Conservation (phyloP, 2,797 vertebrate species). For the Crypturellus tataupa region DNA sequence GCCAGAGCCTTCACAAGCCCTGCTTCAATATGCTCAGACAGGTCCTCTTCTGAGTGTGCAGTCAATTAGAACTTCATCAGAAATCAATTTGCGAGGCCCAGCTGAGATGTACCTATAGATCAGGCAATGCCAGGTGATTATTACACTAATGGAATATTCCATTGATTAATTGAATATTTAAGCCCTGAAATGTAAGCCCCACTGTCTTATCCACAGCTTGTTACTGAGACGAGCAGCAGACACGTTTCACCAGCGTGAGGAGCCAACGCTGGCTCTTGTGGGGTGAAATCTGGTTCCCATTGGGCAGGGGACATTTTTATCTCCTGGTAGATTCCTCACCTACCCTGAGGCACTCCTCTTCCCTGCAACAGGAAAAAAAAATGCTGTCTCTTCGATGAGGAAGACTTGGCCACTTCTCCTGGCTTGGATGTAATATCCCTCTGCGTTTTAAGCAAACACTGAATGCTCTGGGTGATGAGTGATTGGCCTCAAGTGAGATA, state of each 20-base stretch:
- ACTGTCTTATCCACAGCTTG: constrained; percentile 50
- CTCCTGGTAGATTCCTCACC: neutral
- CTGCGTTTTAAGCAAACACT: neutral
- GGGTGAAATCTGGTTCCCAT: neutral
- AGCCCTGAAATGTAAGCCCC: constrained; percentile 72
- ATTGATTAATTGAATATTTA: constrained; percentile 87
- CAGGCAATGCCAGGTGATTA: constrained; percentile 81
- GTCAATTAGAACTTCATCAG: constrained; percentile 88
- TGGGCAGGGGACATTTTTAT: neutral
- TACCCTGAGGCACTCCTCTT: neutral
- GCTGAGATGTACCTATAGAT: constrained; percentile 87
- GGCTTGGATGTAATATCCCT: neutral
- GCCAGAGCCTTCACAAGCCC: constrained; percentile 50
- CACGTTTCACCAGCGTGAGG: rapidly evolving
- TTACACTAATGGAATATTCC: constrained; percentile 85
- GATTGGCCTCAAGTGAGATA: neutral
- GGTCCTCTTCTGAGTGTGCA: constrained; percentile 78
- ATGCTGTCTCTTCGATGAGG: neutral
- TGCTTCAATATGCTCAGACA: constrained; percentile 69
- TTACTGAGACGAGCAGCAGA: neutral
- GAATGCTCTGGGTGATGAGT: rapidly evolving
- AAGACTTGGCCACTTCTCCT: neutral
- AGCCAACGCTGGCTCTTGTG: neutral
- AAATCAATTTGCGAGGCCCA: constrained; percentile 86
- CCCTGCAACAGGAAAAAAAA: neutral